These are phyloP conservation scores for Cyanoramphus novaezelandiae DNA, from an alignment of 2,113 vertebrate genomes.

Conservation along the genomic window DNA sequence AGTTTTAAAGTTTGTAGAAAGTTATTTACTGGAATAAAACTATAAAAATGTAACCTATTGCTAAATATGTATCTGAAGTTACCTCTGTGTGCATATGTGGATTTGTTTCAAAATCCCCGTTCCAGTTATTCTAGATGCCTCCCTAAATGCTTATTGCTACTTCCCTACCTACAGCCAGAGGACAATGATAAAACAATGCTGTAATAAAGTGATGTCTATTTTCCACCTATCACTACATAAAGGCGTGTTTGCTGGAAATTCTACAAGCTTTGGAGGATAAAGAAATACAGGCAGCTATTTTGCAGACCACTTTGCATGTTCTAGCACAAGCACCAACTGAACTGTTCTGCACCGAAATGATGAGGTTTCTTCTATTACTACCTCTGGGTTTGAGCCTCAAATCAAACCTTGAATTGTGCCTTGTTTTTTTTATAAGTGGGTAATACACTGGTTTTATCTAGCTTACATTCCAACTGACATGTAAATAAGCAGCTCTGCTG, in stretches of 20 bases:
- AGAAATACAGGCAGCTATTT: not conserved
- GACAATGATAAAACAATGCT: not conserved
- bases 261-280: not conserved
- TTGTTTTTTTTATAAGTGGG: not conserved
- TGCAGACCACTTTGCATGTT: not conserved
- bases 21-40: not conserved
- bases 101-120: not conserved
- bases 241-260: not conserved
- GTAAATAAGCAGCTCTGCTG: constrained; percentile 30
- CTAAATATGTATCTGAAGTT: not conserved
- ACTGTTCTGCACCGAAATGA: not conserved
- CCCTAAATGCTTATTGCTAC: not conserved
- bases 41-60: not conserved
- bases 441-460: not conserved
- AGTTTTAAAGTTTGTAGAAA: not conserved
- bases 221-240: not conserved
- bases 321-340: not conserved
- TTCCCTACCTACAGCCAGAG: not conserved
- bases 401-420: not conserved
- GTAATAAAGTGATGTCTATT: not conserved
- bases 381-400: not conserved
- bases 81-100: rapidly evolving
- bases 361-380: not conserved
- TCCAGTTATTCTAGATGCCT: not conserved
- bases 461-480: constrained; percentile 24